Conservation (phyloP, 1,140 invertebrate species). For the Hypsibius dujardini region DNA sequence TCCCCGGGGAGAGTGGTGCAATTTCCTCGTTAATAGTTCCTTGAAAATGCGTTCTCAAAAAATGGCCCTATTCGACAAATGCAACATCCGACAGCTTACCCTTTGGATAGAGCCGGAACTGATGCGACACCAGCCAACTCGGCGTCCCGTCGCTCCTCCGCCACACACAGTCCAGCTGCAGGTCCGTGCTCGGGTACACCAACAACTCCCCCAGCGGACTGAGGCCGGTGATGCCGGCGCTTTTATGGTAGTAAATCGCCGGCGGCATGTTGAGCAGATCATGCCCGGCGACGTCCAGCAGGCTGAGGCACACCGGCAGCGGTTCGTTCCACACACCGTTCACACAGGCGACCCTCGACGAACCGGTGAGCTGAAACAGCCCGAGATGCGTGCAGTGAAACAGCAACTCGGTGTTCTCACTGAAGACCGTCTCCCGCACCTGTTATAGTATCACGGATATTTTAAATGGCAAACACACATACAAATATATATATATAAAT, state of each 20-base stretch:
- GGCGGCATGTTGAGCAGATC: slow-evolving; percentile 43
- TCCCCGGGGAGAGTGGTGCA: no score
- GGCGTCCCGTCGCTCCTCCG: slow-evolving; percentile 61
- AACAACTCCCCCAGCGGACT: slow-evolving; percentile 63
- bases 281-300: not conserved
- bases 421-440: no score
- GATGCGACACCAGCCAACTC: slow-evolving; percentile 57
- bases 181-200: slow-evolving; percentile 59
- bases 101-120: slow-evolving; percentile 25
- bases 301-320: slow-evolving; percentile 8
- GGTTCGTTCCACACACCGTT: slow-evolving; percentile 9
- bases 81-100: no score
- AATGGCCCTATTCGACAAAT: no score
- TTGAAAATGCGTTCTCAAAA: no score
- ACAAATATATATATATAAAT: no score
- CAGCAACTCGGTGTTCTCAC: slow-evolving; percentile 11
- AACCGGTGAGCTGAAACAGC: not conserved
- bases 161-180: slow-evolving; percentile 71
- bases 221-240: slow-evolving; percentile 60
- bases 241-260: slow-evolving; percentile 60
- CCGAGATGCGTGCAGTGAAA: slow-evolving; percentile 20
- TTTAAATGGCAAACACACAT: no score
- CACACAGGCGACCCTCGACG: slow-evolving; percentile 1
- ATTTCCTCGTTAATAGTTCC: no score
- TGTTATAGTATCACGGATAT: no score